phyloP scores from a whole-genome alignment of 1,140 invertebrate genomes.

The Antheraea pernyi region DNA sequence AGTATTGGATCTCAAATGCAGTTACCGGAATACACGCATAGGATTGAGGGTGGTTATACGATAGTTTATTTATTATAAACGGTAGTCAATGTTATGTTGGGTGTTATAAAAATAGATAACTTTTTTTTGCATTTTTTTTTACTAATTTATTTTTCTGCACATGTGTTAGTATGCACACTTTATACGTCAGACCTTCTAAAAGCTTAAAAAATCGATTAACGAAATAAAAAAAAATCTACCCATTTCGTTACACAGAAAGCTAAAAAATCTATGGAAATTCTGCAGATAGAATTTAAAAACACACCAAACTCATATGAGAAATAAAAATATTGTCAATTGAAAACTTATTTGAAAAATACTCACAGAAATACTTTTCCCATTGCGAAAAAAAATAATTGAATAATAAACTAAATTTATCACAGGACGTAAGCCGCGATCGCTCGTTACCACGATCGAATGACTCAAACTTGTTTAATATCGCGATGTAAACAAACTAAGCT shows the following conservation, averaged over 20 bases:
- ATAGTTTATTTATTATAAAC: too few relatives aligned
- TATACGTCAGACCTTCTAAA: neutral
- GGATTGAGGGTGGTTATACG: too few relatives aligned
- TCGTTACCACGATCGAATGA: slow-evolving; percentile 10
- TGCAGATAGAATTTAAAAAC: neutral
- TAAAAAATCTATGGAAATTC: neutral
- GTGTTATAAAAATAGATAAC: too few relatives aligned
- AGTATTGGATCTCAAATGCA: too few relatives aligned
- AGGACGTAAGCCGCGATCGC: slow-evolving; percentile 3
- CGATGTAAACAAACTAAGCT: slow-evolving; percentile 27
- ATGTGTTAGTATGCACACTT: too few relatives aligned
- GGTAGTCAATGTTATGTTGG: too few relatives aligned
- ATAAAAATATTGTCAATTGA: neutral
- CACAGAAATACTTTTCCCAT: slow-evolving; percentile 60
- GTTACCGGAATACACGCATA: too few relatives aligned
- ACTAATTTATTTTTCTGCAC: neutral
- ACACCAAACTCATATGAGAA: neutral
- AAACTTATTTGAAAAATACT: slow-evolving; percentile 27
- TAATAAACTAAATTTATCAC: slow-evolving; percentile 3
- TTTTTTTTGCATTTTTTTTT: too few relatives aligned
- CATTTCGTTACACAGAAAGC: too few relatives aligned
- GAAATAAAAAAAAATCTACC: too few relatives aligned
- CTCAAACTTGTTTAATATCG: slow-evolving; percentile 21
- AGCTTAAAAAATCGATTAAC: neutral
- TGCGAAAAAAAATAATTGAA: neutral